Conservation (phyloP, 2,797 vertebrate genomes). For the Odontamblyopus lacepedii region DNA sequence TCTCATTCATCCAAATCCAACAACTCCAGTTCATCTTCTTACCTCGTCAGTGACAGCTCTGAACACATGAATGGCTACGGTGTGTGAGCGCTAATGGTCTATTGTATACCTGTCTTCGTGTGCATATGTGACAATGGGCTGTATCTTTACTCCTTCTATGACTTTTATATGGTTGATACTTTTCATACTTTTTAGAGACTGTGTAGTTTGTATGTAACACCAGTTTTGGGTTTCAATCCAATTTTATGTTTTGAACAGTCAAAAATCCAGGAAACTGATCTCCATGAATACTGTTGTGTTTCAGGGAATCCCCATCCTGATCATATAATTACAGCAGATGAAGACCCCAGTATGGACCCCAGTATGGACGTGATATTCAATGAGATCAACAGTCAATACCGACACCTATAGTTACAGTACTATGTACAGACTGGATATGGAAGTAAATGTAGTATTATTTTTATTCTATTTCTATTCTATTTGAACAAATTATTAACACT, state of each 20-base stretch:
- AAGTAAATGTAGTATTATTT: slow-evolving; percentile 7
- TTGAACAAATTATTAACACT: not conserved
- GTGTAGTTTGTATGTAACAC: too few relatives aligned
- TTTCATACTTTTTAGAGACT: too few relatives aligned
- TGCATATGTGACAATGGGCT: not conserved
- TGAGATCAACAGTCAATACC: slow-evolving; percentile 63
- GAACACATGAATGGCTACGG: slow-evolving; percentile 75
- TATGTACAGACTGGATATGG: slow-evolving; percentile 33
- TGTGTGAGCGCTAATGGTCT: slow-evolving; percentile 32
- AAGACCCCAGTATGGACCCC: slow-evolving; percentile 29
- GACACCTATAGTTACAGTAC: slow-evolving; percentile 17
- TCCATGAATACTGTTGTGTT: slow-evolving; percentile 16
- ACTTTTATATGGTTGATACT: too few relatives aligned
- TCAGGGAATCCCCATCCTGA: slow-evolving; percentile 70
- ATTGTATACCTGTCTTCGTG: not conserved
- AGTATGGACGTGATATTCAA: slow-evolving; percentile 70
- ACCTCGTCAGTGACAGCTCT: slow-evolving; percentile 80
- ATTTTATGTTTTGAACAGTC: not conserved
- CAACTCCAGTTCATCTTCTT: slow-evolving; percentile 81
- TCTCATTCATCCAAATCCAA: slow-evolving; percentile 81
- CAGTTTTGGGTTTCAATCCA: not conserved
- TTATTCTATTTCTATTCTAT: not conserved
- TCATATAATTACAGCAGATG: slow-evolving; percentile 59
- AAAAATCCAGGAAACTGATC: not conserved
- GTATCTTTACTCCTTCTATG: not conserved